Evolutionary conservation across 37 sponge, comb jelly and placozoan species (phyloP), one percentile per base, ranked within the genome.

Genomic region (Halichondria panicea): DNA sequence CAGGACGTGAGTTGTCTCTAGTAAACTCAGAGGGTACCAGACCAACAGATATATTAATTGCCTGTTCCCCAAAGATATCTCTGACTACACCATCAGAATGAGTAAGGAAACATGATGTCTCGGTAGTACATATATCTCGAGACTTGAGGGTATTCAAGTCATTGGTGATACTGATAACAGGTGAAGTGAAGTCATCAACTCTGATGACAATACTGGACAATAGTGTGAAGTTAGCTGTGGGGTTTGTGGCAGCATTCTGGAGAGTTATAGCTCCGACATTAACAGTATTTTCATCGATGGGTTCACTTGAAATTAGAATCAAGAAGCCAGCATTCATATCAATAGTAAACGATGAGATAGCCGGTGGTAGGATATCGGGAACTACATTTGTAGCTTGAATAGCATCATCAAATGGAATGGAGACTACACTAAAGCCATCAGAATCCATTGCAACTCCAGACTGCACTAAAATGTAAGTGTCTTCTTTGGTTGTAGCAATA

Each of bases 131-230:
- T 15, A 93, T 85, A 0, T 77, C 76, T 25, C n/a, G 33, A 13
- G 83, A 79, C 33, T 93, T 93, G 74, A 93, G 71, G 11, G 56
- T 71, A 66, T 93, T 93, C 33, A 89, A 42, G 46, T 93, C 91
- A 21, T 62, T 56, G 0, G 43, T 46, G 19, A 68, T 75, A 44
- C 63, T 68, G n/a, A 89, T 61, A 25, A 72, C 74, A 3, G 82
- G 30, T 27, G 67, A 68, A 21, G 78, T 80, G 72, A 89, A 85
- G 43, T 81, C 79, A 35, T 55, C 52, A 19, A 89, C 33, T 57
- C 83, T 65, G 57, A 56, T 89, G 28, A 89, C 44, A 3, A 21
- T 32, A 44, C 83, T 86, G 21, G 28, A 48, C 9, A 64, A 33
- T 2, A 93, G 83, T 18, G 89, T 68, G 43, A 60, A 88, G 63